Base-by-base conservation (phyloP, 2,888 invertebrate species). In the Cenopis cana region DNA sequence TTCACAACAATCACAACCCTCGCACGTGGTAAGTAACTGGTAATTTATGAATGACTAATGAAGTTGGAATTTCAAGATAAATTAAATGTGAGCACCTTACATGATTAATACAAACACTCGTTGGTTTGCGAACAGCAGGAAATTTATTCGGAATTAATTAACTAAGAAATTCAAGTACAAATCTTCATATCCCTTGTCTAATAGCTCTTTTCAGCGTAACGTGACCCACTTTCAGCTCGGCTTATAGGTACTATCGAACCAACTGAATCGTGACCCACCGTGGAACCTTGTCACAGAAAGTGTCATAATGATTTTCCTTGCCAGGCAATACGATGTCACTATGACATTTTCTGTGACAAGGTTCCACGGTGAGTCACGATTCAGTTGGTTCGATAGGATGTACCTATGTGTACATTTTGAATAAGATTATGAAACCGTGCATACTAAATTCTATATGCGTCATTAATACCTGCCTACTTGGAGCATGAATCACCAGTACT, bases 91-190 rank as follows among this genome's bases (percentile, higher is more conserved):
- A 9, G 20, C 49, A 12, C 33, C 10, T 50, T 20, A 5, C 62
- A 62, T 62, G 29, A 62, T 62, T 52, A 52, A 62, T 50, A 33
- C 12, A 18, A 49, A 50, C 12, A 18, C 49, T 61, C 49, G 17
- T 61, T 61, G 33, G 49, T 29, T 33, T 12, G 49, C 11, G 18
- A 62, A 50, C 62, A 50, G 18, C 12, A 18, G 61, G 12, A 20
- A 24, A 50, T 62, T 33, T 62, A 50, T 62, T 18, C 33, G 33
- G 62, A 50, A 52, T 62, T 62, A 24, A 62, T 62, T 62, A 52
- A 62, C 60, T 49, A 60, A 24, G 41, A 60, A 29, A 60, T 60
- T 49, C 29, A n/a, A 61, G n/a, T 61, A 49, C 33, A 24, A 61
- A 61, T 49, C 33, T 49, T 61, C 61, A 49, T 49, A 29, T 46